Percentiles rank a stretch among this genome's conserved stretches.
phyloP scores from a whole-genome alignment of 2,888 invertebrate species.

The Bugula neritina region DNA sequence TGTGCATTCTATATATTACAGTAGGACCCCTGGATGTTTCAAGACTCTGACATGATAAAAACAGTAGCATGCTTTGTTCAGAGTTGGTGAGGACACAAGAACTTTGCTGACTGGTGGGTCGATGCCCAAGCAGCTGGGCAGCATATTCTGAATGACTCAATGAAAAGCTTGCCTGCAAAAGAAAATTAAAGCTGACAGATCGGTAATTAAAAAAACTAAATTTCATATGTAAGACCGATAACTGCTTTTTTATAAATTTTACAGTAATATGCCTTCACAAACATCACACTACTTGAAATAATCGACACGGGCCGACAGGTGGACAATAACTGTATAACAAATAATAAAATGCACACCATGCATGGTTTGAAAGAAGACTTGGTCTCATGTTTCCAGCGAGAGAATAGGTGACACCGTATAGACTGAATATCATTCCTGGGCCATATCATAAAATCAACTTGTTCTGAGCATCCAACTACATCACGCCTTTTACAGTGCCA shows the following conservation, averaged over 20 bases:
- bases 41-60: conserved; percentile 44
- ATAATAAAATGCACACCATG: no score
- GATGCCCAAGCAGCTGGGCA: not conserved
- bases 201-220: no score
- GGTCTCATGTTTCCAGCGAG: conserved; percentile 47
- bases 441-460: conserved; percentile 51
- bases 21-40: conserved; percentile 39
- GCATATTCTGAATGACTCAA: not conserved
- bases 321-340: no score
- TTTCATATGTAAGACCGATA: no score
- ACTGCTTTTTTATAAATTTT: no score
- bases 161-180: not conserved
- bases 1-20: conserved; percentile 46
- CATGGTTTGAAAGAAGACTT: conserved; percentile 38
- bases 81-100: conserved; percentile 42
- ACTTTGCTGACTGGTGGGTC: not conserved
- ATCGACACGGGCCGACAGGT: no score
- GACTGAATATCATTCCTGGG: conserved; percentile 48
- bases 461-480: conserved; percentile 46
- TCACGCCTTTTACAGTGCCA: conserved; percentile 46
- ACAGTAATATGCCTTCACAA: no score
- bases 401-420: conserved; percentile 48
- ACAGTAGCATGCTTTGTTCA: conserved; percentile 46
- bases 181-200: no score
- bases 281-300: no score